Percentiles rank a stretch among this genome's conserved stretches.
phyloP scores from a whole-genome alignment of 1,140 invertebrate genomes.

The Anoplophora glabripennis region DNA sequence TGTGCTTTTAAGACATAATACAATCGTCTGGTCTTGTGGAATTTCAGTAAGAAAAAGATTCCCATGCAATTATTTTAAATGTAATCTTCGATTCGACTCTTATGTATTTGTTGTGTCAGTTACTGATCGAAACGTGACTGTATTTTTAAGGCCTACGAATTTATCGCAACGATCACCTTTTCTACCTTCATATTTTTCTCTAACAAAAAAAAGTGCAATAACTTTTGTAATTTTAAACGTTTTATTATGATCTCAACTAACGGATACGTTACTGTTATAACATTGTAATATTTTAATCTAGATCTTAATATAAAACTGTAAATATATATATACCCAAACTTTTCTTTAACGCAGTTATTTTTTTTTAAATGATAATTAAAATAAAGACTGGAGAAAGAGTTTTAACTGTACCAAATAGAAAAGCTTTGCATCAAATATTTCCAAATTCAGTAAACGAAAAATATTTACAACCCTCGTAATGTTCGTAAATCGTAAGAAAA shows the following conservation, averaged over 20 bases:
- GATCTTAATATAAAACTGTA: slow-evolving; percentile 5
- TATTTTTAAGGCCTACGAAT: slow-evolving; percentile 3
- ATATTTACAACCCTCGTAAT: not conserved
- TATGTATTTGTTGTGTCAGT: not conserved
- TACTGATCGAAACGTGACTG: not conserved
- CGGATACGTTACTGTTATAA: slow-evolving; percentile 1
- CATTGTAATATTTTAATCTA: slow-evolving; percentile 9
- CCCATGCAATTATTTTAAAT: not conserved
- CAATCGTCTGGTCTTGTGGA: not conserved
- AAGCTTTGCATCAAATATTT: no score
- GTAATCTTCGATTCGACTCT: not conserved
- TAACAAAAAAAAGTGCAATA: slow-evolving; percentile 13
- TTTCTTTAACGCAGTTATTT: not conserved
- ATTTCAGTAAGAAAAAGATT: not conserved
- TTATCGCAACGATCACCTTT: slow-evolving; percentile 13
- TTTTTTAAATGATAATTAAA: not conserved
- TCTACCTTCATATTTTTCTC: slow-evolving; percentile 15
- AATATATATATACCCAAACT: not conserved
- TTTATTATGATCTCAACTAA: not conserved
- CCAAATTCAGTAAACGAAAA: not conserved
- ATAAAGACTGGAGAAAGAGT: no score
- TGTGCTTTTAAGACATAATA: not conserved
- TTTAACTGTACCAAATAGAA: no score
- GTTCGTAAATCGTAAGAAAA: not conserved
- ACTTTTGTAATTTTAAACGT: slow-evolving; percentile 5